A percentile compares a stretch with the other conserved stretches of the same genome.
phyloP scores from a whole-genome alignment of 2,797 vertebrate genomes.

The Helarctos malayanus region DNA sequence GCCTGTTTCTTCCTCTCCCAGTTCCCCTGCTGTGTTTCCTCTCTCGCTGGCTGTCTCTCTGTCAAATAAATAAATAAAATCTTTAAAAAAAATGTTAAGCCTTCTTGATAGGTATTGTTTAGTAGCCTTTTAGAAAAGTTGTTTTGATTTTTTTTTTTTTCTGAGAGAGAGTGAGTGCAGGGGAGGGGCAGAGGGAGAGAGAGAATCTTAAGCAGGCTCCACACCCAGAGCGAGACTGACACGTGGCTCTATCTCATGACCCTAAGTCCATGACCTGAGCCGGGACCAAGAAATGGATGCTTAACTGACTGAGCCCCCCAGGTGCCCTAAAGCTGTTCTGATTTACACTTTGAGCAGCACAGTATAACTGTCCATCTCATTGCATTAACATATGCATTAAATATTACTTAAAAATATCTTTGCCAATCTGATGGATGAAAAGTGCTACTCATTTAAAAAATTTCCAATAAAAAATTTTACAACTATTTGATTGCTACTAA shows the following conservation, averaged over 20 bases:
- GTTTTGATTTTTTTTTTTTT: background rate
- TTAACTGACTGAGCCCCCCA: background rate
- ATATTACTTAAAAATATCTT: conserved; percentile 28
- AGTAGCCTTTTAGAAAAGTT: conserved; percentile 45
- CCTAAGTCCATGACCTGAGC: background rate
- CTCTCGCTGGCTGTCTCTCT: no score
- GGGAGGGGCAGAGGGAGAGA: background rate
- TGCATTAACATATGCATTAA: background rate
- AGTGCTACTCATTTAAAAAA: background rate
- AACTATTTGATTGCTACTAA: background rate
- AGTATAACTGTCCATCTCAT: background rate
- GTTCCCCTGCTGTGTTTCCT: no score
- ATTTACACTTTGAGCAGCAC: background rate
- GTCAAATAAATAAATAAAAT: no score
- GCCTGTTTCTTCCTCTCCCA: no score
- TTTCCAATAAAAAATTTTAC: background rate
- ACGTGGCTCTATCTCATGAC: background rate
- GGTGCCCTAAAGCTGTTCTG: background rate
- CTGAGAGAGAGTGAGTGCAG: background rate
- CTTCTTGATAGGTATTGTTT: background rate
- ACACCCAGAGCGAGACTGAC: background rate
- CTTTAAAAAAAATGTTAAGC: background rate
- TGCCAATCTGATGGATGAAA: background rate
- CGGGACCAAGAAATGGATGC: background rate
- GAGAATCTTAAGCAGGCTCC: background rate